Conservation (phyloP, 2,113 vertebrate genomes). For the rabbit (Oryctolagus cuniculus) region mOryCun1.1 NC_091442.1:70317501-70318000, state of each 20-base stretch:
- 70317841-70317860: slow-evolving; percentile 31
- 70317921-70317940: slow-evolving; percentile 45
- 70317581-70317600: slow-evolving; percentile 58
- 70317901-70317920: slow-evolving; percentile 22
- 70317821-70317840: not conserved
- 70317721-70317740: slow-evolving; percentile 23
- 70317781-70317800: slow-evolving; percentile 57
- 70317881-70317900: slow-evolving; percentile 6
- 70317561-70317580: slow-evolving; percentile 64
- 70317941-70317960: slow-evolving; percentile 1
- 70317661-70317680: slow-evolving; percentile 53
- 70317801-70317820: slow-evolving; percentile 26
- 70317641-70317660: slow-evolving; percentile 57
- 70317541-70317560: slow-evolving; percentile 67
- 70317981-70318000: slow-evolving; percentile 11
- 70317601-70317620: slow-evolving; percentile 59
- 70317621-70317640: slow-evolving; percentile 60
- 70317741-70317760: slow-evolving; percentile 37
- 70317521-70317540: slow-evolving; percentile 73
- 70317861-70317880: not conserved
- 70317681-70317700: slow-evolving; percentile 53
- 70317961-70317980: not conserved
- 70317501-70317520: slow-evolving; percentile 45
- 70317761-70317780: not conserved
- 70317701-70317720: slow-evolving; percentile 28